Percentiles rank a stretch among this genome's conserved stretches.
phyloP scores from a whole-genome alignment of 2,113 vertebrate genomes.

The Brevimyrus niger region DNA sequence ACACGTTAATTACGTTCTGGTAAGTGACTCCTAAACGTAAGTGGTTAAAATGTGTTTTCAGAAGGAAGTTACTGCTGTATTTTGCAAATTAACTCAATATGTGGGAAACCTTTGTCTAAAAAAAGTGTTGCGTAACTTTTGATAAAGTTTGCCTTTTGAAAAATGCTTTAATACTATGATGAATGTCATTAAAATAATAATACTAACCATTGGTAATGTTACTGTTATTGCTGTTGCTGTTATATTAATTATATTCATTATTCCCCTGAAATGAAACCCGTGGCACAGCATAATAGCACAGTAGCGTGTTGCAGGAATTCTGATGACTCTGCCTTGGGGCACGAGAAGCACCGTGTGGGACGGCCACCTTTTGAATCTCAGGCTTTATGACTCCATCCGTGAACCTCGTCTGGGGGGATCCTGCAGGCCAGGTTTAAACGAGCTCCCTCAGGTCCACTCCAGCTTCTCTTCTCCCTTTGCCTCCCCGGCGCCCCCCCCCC shows the following conservation, averaged over 20 bases:
- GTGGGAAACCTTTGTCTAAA: background rate
- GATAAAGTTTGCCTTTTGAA: background rate
- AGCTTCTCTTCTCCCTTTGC: slow-evolving; percentile 35
- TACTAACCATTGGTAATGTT: background rate
- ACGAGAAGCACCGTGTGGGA: slow-evolving; percentile 67
- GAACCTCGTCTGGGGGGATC: slow-evolving; percentile 67
- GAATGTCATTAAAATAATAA: background rate
- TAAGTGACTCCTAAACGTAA: background rate
- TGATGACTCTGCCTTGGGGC: slow-evolving; percentile 68
- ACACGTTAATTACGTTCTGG: background rate
- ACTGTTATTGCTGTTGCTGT: background rate
- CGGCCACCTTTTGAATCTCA: slow-evolving; percentile 64
- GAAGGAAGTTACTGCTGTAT: background rate
- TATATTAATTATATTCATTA: background rate
- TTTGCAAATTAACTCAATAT: background rate
- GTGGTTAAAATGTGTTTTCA: background rate
- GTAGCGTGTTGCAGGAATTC: slow-evolving; percentile 49
- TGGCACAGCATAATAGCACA: background rate
- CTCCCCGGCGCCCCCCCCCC: background rate
- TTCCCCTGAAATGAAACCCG: background rate
- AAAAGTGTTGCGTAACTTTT: background rate
- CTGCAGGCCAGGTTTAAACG: slow-evolving; percentile 74
- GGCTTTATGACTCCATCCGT: slow-evolving; percentile 60
- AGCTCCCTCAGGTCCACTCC: slow-evolving; percentile 64
- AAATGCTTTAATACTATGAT: background rate